A percentile compares a stretch with the other conserved stretches of the same genome.
phyloP scores from a whole-genome alignment of 2,797 vertebrate genomes.

The Pipistrellus pygmaeus region DNA sequence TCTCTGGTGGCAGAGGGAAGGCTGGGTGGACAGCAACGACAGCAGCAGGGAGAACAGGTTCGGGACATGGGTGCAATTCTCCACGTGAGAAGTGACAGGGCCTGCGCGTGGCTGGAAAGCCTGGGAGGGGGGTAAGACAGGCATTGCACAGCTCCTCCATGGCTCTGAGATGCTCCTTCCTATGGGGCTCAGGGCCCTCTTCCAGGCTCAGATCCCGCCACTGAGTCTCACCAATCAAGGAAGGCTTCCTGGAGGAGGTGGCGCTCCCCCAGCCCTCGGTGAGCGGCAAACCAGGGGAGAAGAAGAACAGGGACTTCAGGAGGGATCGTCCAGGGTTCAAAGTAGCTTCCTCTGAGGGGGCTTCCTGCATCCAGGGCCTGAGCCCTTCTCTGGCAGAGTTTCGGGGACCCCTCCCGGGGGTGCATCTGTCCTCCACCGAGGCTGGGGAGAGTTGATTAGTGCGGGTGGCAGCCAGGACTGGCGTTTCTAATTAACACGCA shows the following conservation, averaged over 20 bases:
- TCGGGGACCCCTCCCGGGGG: conserved; percentile 66
- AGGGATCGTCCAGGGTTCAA: accelerated
- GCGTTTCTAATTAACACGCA: conserved; percentile 85
- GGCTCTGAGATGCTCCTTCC: not conserved
- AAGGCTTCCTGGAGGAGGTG: conserved; percentile 64
- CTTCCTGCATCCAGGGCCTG: not conserved
- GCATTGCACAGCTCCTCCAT: not conserved
- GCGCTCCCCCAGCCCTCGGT: not conserved
- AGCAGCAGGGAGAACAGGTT: not conserved
- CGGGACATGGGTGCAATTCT: not conserved
- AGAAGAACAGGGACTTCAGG: not conserved
- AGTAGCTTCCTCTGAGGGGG: not conserved
- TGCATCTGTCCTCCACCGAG: conserved; percentile 49
- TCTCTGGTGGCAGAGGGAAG: not conserved
- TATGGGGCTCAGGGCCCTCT: not conserved
- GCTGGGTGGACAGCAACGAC: not conserved
- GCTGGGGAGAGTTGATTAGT: conserved; percentile 59
- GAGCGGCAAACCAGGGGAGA: not conserved
- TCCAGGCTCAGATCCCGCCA: not conserved
- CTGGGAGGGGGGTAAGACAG: not conserved
- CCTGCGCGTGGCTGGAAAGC: not conserved
- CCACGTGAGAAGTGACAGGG: not conserved
- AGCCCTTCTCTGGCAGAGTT: conserved; percentile 63
- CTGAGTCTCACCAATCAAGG: not conserved
- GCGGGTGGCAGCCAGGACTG: conserved; percentile 68